Conservation (phyloP, 2,113 vertebrate species). For the Aleadryas rufinucha region DNA sequence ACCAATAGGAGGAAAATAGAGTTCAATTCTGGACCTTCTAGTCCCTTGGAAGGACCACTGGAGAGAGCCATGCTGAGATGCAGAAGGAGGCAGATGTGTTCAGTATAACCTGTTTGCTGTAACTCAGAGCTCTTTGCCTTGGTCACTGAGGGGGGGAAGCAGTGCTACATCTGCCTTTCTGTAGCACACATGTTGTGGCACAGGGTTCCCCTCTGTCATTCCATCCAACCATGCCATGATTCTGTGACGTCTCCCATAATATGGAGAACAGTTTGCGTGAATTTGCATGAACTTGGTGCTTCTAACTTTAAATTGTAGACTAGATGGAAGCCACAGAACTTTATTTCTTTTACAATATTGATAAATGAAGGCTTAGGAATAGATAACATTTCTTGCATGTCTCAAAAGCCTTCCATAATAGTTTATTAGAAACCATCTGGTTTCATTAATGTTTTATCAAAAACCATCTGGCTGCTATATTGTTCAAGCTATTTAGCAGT, state of each 20-base stretch:
- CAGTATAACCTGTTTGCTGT: not conserved
- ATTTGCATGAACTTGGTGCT: not conserved
- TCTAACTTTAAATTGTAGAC: not conserved
- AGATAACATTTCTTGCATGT: not conserved
- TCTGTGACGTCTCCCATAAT: not conserved
- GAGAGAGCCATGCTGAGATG: not conserved
- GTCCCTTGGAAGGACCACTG: not conserved
- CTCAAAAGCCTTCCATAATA: slow-evolving; percentile 2
- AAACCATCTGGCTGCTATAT: slow-evolving; percentile 56
- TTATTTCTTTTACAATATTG: not conserved
- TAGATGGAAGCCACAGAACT: not conserved
- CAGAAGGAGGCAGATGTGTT: not conserved
- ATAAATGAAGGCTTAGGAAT: not conserved
- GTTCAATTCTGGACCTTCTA: not conserved
- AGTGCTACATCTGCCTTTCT: not conserved
- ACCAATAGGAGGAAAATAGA: not conserved
- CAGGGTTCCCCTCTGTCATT: not conserved
- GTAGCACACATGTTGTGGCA: not conserved
- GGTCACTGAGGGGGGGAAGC: fast-evolving
- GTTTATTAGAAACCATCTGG: slow-evolving; percentile 59
- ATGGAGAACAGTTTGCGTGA: not conserved
- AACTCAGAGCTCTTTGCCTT: not conserved
- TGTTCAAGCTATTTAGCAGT: slow-evolving; percentile 6
- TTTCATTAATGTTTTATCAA: slow-evolving; percentile 69
- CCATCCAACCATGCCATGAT: not conserved